Conservation (phyloP, 2,797 vertebrate genomes). For the Mallotus villosus region DNA sequence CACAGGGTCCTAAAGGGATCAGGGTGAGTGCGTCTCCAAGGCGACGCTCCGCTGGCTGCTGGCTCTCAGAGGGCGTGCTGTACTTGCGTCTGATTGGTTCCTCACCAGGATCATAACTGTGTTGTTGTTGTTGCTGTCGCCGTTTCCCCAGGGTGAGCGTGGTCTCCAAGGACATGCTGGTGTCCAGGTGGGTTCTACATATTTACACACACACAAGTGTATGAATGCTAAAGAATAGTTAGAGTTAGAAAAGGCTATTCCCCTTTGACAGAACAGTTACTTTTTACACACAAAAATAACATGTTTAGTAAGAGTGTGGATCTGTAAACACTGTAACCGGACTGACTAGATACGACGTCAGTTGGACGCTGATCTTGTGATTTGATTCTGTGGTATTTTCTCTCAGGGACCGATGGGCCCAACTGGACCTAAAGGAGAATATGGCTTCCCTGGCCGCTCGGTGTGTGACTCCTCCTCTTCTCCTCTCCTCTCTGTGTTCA, state of each 20-base stretch:
- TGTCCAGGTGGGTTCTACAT: constrained; percentile 53
- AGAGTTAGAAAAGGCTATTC: no score
- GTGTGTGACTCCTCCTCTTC: constrained; percentile 71
- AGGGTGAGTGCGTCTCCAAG: constrained; percentile 43
- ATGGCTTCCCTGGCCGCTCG: constrained; percentile 87
- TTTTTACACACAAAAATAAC: no score
- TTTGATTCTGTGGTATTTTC: not conserved
- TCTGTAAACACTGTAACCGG: no score
- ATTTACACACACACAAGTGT: not conserved
- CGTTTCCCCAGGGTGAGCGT: constrained; percentile 77
- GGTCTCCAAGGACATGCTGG: constrained; percentile 75
- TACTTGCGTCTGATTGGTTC: not conserved
- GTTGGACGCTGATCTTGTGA: not conserved
- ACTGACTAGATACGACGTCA: no score
- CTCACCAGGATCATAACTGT: no score
- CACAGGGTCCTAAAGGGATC: constrained; percentile 80
- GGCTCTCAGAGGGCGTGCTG: not conserved
- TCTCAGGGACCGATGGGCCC: constrained; percentile 87
- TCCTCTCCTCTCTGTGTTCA: not conserved
- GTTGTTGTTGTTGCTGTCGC: constrained; percentile 11
- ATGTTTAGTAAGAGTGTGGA: no score
- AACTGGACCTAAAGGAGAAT: constrained; percentile 87
- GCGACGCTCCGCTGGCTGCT: no score
- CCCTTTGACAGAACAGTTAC: no score
- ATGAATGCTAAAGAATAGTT: no score